A percentile compares a stretch with the other conserved stretches of the same genome.
Evolutionary conservation across 2,888 invertebrate genomes (phyloP).

Genomic region (Tipula confusa): DNA sequence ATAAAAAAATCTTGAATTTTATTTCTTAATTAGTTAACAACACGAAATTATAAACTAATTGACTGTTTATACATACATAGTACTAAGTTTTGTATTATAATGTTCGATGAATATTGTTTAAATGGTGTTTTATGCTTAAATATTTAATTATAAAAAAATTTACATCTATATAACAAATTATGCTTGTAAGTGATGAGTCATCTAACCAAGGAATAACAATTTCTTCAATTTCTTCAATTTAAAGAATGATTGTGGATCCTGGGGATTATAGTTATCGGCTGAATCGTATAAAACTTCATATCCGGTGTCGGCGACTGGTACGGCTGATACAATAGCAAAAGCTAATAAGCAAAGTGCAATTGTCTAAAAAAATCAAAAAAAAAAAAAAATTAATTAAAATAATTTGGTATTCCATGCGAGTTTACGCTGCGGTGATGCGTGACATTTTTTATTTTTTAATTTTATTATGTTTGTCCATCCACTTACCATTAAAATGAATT

Average conservation of each 20-base stretch:
- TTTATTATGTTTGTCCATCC: not conserved
- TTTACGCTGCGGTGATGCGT: not conserved
- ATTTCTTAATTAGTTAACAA: not conserved
- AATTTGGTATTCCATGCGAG: not conserved
- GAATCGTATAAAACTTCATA: constrained; percentile 37
- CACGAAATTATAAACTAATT: not conserved
- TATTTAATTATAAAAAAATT: not conserved
- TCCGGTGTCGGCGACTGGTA: constrained; percentile 45
- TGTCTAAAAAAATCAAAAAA: constrained; percentile 39
- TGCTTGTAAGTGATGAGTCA: not conserved
- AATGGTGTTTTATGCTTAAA: constrained; percentile 3
- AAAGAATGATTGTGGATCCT: constrained; percentile 45
- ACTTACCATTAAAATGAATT: constrained; percentile 31
- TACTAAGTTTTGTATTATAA: not conserved
- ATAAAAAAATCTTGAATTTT: not conserved
- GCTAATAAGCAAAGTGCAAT: constrained; percentile 43
- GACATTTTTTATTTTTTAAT: not conserved
- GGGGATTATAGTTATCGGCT: constrained; percentile 42
- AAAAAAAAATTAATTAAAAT: not conserved
- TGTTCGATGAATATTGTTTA: not conserved
- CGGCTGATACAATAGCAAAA: constrained; percentile 42
- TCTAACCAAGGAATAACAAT: constrained; percentile 40
- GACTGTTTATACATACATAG: not conserved
- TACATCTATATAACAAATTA: not conserved
- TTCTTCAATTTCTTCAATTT: constrained; percentile 47